A percentile compares a stretch with the other conserved stretches of the same genome.
Conservation (phyloP, 2,888 invertebrate species). For the Acrocera orbiculus region DNA sequence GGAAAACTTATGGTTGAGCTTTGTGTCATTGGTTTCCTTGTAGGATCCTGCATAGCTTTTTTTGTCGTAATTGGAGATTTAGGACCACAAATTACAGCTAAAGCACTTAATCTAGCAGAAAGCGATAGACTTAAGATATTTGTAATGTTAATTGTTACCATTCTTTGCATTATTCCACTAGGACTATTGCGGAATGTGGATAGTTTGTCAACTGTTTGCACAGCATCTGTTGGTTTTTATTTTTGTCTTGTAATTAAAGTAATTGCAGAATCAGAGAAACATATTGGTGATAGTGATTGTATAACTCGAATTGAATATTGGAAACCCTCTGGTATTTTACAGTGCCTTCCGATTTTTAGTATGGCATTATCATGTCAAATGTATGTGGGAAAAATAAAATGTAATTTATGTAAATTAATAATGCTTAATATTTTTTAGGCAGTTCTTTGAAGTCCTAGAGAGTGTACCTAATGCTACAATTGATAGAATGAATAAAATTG, state of each 20-base stretch:
- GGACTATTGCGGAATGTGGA: conserved; percentile 79
- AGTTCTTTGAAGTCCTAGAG: conserved; percentile 85
- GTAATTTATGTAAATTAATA: too few relatives aligned
- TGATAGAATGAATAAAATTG: conserved; percentile 75
- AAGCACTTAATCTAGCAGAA: conserved; percentile 53
- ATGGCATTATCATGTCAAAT: conserved; percentile 96
- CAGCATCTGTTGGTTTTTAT: conserved; percentile 84
- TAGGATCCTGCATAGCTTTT: conserved; percentile 91
- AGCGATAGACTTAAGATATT: conserved; percentile 46
- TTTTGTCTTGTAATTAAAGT: conserved; percentile 71
- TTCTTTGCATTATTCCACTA: conserved; percentile 74
- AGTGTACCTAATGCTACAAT: conserved; percentile 71
- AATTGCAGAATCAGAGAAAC: conserved; percentile 58
- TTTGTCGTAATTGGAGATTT: conserved; percentile 97
- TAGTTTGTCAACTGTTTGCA: conserved; percentile 71
- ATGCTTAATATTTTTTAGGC: too few relatives aligned
- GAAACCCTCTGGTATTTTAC: conserved; percentile 70
- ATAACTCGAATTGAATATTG: conserved; percentile 52
- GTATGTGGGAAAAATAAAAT: conserved; percentile 33
- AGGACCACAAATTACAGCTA: conserved; percentile 76
- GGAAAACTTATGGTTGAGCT: conserved; percentile 85
- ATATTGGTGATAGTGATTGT: conserved; percentile 55
- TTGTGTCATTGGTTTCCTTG: conserved; percentile 80
- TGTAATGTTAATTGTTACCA: conserved; percentile 50
- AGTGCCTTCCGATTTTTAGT: conserved; percentile 88